Conservation (phyloP, 2,797 vertebrate genomes). For the Crocodylus rhombifer region DNA sequence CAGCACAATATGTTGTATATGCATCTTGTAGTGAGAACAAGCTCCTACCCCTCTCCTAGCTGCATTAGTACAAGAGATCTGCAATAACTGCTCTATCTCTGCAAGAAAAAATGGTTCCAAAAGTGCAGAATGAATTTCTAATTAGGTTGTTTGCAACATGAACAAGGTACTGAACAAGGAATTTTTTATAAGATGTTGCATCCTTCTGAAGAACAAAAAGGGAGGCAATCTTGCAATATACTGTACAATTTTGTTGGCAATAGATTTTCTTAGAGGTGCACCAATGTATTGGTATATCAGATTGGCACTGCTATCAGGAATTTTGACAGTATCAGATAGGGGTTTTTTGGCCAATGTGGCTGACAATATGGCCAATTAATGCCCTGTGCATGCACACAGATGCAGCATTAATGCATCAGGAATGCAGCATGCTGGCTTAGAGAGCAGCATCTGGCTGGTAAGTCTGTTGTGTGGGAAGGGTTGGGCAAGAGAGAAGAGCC, state of each 20-base stretch:
- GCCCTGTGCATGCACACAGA: too few relatives aligned
- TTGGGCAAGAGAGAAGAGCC: too few relatives aligned
- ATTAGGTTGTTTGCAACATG: accelerated
- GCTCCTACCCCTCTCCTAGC: accelerated
- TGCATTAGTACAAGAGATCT: neutral
- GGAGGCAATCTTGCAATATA: neutral
- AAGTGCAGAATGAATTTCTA: neutral
- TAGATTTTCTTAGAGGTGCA: too few relatives aligned
- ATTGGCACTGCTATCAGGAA: too few relatives aligned
- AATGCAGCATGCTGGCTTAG: too few relatives aligned
- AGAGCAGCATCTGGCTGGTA: too few relatives aligned
- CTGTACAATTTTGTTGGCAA: neutral
- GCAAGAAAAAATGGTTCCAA: neutral
- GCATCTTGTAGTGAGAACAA: accelerated
- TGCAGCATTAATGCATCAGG: too few relatives aligned
- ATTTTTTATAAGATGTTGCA: neutral
- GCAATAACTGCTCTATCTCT: neutral
- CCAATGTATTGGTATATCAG: too few relatives aligned
- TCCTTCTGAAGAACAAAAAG: neutral
- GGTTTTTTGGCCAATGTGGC: too few relatives aligned
- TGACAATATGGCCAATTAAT: too few relatives aligned
- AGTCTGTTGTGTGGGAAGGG: too few relatives aligned
- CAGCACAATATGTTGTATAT: accelerated
- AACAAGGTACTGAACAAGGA: neutral
- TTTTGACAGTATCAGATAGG: too few relatives aligned